These are phyloP conservation scores for Nestor notabilis DNA, from an alignment of 2,113 vertebrate genomes.

Conservation along the genomic window DNA sequence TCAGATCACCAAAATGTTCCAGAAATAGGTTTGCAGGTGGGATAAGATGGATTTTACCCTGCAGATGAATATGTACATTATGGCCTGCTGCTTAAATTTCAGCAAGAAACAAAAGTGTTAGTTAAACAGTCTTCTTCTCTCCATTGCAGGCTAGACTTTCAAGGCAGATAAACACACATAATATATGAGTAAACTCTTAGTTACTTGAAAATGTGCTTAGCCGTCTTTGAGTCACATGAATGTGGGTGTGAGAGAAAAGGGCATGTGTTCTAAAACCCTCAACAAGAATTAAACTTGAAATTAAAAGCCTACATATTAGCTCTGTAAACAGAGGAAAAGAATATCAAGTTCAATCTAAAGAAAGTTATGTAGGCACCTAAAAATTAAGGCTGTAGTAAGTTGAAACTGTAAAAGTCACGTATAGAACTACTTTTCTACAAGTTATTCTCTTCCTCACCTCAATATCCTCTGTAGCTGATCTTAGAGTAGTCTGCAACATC, in stretches of 20 bases:
- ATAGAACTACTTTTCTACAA: not conserved
- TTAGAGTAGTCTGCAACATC: not conserved
- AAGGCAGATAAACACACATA: not conserved
- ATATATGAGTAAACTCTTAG: not conserved
- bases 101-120: not conserved
- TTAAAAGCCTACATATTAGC: not conserved
- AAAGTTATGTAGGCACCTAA: not conserved
- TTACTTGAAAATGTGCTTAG: not conserved
- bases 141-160: not conserved
- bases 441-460: not conserved
- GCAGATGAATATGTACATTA: not conserved
- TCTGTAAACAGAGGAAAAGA: not conserved
- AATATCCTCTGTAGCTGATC: not conserved
- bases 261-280: not conserved
- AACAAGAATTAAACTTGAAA: not conserved
- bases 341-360: not conserved
- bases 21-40: not conserved
- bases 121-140: not conserved
- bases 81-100: not conserved
- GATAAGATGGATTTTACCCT: not conserved
- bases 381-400: not conserved
- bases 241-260: not conserved
- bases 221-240: constrained; percentile 26
- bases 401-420: not conserved
- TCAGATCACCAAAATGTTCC: not conserved